Conservation (phyloP, 2,888 invertebrate genomes). For the Anoplius nigerrimus region DNA sequence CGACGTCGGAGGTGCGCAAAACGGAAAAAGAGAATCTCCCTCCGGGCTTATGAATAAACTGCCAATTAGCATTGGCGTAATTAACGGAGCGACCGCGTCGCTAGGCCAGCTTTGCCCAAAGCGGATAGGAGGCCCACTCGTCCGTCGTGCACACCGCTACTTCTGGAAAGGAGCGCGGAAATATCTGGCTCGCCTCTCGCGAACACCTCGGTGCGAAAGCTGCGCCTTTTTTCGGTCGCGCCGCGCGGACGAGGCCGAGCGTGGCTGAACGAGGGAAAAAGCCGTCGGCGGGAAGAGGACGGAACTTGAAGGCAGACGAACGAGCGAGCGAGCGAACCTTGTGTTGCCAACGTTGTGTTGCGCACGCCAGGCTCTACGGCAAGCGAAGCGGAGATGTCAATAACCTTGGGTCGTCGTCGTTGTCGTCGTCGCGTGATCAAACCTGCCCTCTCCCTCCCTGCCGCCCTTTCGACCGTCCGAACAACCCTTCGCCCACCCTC, state of each 20-base stretch:
- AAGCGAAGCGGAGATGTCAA: conserved; percentile 55
- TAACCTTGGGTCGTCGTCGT: conserved; percentile 59
- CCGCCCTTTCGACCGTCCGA: conserved; percentile 35
- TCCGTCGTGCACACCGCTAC: neutral
- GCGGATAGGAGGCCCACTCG: too few species aligned
- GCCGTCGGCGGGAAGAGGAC: too few species aligned
- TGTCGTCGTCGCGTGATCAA: conserved; percentile 66
- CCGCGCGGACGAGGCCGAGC: too few species aligned
- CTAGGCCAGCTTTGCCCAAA: too few species aligned
- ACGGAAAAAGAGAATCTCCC: too few species aligned
- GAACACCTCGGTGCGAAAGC: conserved; percentile 21
- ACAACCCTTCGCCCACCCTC: conserved; percentile 50
- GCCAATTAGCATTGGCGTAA: conserved; percentile 41
- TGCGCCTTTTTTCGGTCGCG: conserved; percentile 2
- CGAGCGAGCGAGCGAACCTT: too few species aligned
- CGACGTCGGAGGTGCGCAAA: too few species aligned
- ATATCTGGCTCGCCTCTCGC: conserved; percentile 10
- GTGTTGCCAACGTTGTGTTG: too few species aligned
- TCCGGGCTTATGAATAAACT: conserved; percentile 36
- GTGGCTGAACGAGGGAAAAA: too few species aligned
- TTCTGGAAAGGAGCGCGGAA: conserved; percentile 12
- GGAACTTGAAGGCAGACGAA: too few species aligned
- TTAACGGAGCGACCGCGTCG: conserved; percentile 19
- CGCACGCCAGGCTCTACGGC: neutral
- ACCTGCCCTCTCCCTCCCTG: conserved; percentile 53